Conservation (phyloP, 2,888 invertebrate species). For the Mimumesa dahlbomi region DNA sequence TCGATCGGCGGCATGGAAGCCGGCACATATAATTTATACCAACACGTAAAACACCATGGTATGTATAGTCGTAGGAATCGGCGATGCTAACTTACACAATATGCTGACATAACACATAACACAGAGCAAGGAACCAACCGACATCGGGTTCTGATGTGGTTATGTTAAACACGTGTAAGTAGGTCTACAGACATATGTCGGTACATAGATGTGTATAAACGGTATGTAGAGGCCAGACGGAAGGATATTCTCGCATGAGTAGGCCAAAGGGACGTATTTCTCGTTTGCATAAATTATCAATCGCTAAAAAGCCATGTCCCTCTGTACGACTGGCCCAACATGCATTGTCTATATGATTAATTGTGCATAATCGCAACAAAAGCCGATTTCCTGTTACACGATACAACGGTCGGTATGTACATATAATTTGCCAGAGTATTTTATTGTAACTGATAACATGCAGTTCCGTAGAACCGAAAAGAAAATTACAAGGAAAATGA, state of each 20-base stretch:
- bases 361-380: conserved; percentile 38
- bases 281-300: conserved; percentile 51
- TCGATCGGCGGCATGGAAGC: conserved; percentile 21
- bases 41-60: conserved; percentile 8
- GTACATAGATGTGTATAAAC: not conserved
- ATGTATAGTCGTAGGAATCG: no score
- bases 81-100: conserved; percentile 16
- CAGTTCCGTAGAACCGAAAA: no score
- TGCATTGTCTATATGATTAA: conserved; percentile 46
- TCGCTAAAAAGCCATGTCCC: conserved; percentile 34
- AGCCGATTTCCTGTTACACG: conserved; percentile 27
- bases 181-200: not conserved
- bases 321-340: conserved; percentile 4
- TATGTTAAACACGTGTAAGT: no score
- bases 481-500: no score
- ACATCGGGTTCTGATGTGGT: not conserved
- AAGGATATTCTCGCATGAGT: conserved; percentile 2
- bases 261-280: not conserved
- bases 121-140: not conserved
- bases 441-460: no score
- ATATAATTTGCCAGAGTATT: no score
- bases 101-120: conserved; percentile 5
- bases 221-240: not conserved
- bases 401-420: not conserved
- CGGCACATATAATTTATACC: conserved; percentile 36